phyloP scores from a whole-genome alignment of 2,888 invertebrate genomes.

The Agonum fuliginosum region DNA sequence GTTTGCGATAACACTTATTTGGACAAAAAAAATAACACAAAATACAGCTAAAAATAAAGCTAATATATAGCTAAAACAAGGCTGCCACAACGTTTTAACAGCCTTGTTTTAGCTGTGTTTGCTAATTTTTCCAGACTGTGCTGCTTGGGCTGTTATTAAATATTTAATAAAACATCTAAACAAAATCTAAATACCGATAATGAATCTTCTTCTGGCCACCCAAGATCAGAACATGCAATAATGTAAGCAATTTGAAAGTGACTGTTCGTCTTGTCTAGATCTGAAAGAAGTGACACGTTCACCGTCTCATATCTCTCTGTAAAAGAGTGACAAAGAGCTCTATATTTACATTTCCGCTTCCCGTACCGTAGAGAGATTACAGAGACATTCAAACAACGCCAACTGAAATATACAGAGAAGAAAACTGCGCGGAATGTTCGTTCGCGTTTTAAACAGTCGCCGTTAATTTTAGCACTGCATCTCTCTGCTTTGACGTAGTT shows the following conservation, averaged over 20 bases:
- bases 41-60: no score
- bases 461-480: constrained; percentile 42
- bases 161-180: not conserved
- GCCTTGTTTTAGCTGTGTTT: no score
- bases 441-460: constrained; percentile 16
- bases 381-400: constrained; percentile 40
- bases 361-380: constrained; percentile 19
- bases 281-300: constrained; percentile 1
- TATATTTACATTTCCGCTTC: constrained; percentile 40
- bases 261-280: not conserved
- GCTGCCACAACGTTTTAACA: no score
- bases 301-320: not conserved
- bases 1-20: no score
- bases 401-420: constrained; percentile 27
- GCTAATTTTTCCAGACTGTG: not conserved
- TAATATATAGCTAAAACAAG: no score
- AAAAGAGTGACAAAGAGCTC: constrained; percentile 21
- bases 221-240: not conserved
- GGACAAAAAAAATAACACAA: no score
- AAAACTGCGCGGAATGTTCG: constrained; percentile 39
- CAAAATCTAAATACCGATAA: not conserved
- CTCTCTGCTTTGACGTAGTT: constrained; percentile 24
- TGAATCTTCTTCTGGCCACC: not conserved
- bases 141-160: not conserved
- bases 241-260: not conserved